phyloP scores from a whole-genome alignment of 2,113 vertebrate genomes.

The Proterorhinus semilunaris region DNA sequence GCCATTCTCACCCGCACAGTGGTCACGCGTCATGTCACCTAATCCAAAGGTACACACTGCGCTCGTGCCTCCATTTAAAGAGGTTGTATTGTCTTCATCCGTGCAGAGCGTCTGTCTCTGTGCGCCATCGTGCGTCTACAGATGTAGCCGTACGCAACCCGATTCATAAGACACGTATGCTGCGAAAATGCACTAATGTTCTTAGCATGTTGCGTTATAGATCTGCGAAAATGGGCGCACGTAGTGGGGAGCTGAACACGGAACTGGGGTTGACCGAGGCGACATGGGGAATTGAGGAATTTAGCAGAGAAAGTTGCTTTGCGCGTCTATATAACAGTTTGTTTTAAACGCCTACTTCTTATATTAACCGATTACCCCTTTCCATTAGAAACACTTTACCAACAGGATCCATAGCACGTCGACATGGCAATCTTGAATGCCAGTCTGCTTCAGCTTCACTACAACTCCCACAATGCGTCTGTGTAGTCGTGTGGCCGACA shows the following conservation, averaged over 20 bases:
- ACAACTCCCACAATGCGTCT: slow-evolving; percentile 62
- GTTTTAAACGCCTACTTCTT: not conserved
- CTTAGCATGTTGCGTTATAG: not conserved
- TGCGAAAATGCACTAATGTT: not conserved
- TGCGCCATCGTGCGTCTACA: slow-evolving; percentile 5
- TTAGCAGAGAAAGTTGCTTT: rapidly evolving
- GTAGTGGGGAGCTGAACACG: slow-evolving; percentile 33
- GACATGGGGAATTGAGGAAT: slow-evolving; percentile 53
- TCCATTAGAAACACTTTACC: not conserved
- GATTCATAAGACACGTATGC: not conserved
- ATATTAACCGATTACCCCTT: not conserved
- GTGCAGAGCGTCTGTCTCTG: slow-evolving; percentile 22
- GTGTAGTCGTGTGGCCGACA: slow-evolving; percentile 1
- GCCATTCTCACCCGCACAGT: slow-evolving; percentile 38
- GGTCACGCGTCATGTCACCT: slow-evolving; percentile 4
- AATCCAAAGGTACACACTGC: slow-evolving; percentile 16
- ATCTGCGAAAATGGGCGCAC: slow-evolving; percentile 36
- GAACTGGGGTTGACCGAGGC: not conserved
- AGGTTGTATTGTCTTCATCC: slow-evolving; percentile 12
- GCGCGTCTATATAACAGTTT: rapidly evolving
- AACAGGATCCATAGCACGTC: not conserved
- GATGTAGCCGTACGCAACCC: not conserved
- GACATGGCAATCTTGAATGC: not conserved
- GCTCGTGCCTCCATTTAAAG: slow-evolving; percentile 37
- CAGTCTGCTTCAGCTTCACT: not conserved